Percentiles rank a stretch among this genome's conserved stretches.
These are phyloP conservation scores for Epistrophe grossulariae DNA, from an alignment of 2,888 invertebrate genomes.

Conservation along the genomic window DNA sequence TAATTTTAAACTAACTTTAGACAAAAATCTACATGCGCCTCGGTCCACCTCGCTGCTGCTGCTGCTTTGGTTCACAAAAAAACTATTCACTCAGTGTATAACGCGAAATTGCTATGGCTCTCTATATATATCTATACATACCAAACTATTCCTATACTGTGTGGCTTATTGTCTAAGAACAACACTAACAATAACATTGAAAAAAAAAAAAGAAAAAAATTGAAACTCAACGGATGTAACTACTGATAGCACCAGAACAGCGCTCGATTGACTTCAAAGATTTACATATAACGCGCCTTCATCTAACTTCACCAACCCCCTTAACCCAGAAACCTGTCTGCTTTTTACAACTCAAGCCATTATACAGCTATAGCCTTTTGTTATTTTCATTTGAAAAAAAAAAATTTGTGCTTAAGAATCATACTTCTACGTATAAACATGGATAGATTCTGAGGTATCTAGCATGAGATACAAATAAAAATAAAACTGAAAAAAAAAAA, in stretches of 20 bases:
- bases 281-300: constrained; percentile 74
- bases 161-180: constrained; percentile 65
- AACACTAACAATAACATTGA: constrained; percentile 22
- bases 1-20: constrained; percentile 14
- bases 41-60: constrained; percentile 28
- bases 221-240: constrained; percentile 52
- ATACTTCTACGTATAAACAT: constrained; percentile 7
- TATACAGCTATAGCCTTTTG: constrained; percentile 40
- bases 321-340: background rate
- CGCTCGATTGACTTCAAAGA: constrained; percentile 71
- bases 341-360: constrained; percentile 29
- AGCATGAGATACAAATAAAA: constrained; percentile 36
- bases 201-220: background rate
- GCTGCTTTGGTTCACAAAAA: constrained; percentile 6
- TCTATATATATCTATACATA: background rate
- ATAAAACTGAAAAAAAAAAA: constrained; percentile 32
- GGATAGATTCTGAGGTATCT: constrained; percentile 28
- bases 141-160: background rate
- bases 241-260: constrained; percentile 65
- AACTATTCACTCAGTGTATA: constrained; percentile 57
- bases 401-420: constrained; percentile 60
- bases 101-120: constrained; percentile 23
- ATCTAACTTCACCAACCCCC: constrained; percentile 7
- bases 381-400: constrained; percentile 59
- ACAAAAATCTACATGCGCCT: constrained; percentile 35